A percentile compares a stretch with the other conserved stretches of the same genome.
Conservation (phyloP, 2,113 vertebrate genomes). For the Psilopsiagon aurifrons region DNA sequence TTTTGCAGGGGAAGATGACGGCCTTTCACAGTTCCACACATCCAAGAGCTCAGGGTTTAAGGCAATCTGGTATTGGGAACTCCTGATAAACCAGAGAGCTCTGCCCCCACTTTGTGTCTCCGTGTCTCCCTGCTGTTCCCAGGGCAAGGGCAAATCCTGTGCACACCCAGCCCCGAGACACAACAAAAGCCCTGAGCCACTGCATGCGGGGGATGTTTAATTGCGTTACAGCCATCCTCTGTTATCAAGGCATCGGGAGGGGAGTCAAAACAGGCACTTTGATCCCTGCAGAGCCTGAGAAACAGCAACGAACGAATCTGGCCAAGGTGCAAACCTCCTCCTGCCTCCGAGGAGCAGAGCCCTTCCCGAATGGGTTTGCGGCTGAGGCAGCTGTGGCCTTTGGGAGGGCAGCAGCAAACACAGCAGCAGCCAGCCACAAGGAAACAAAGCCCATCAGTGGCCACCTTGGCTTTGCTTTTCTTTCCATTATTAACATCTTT, state of each 20-base stretch:
- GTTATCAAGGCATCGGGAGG: neutral
- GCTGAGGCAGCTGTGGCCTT: neutral
- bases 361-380: neutral
- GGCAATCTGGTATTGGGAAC: neutral
- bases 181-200: neutral
- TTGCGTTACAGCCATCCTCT: neutral
- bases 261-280: slow-evolving; percentile 17
- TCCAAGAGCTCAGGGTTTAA: neutral
- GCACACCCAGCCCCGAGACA: neutral
- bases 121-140: fast-evolving
- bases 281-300: neutral
- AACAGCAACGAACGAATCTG: neutral
- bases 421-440: neutral
- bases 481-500: neutral
- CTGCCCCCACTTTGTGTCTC: neutral
- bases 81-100: neutral
- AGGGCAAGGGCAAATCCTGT: neutral
- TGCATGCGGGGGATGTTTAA: neutral
- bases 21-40: neutral
- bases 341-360: neutral
- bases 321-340: neutral
- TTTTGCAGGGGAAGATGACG: neutral
- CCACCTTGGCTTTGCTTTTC: neutral
- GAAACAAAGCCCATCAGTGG: neutral
- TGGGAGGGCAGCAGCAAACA: fast-evolving